These are phyloP conservation scores for Pangasius djambal DNA, from an alignment of 2,797 vertebrate species.

Conservation along the genomic window DNA sequence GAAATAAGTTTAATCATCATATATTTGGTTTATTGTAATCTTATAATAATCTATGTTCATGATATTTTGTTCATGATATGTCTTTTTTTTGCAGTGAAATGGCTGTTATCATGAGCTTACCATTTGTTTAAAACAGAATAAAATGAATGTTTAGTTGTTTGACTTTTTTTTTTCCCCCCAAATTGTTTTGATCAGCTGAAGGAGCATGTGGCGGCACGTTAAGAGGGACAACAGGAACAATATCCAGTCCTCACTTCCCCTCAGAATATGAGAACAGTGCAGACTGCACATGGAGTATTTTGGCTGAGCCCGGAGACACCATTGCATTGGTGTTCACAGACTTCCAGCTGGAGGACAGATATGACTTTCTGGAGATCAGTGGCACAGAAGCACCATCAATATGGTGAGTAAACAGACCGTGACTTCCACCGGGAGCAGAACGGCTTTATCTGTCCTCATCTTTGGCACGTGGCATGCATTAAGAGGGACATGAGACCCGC, in stretches of 20 bases:
- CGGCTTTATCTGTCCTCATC: conserved; percentile 30
- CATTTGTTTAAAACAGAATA: neutral
- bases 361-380: conserved; percentile 98
- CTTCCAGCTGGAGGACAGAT: conserved; percentile 96
- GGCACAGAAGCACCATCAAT: conserved; percentile 96
- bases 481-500: conserved; percentile 11
- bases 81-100: neutral
- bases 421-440: conserved; percentile 24
- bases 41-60: neutral
- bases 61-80: neutral
- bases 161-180: neutral
- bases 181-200: conserved; percentile 78
- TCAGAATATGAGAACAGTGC: conserved; percentile 96
- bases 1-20: neutral
- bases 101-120: neutral
- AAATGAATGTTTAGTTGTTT: neutral
- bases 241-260: conserved; percentile 93
- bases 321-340: conserved; percentile 95
- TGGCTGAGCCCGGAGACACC: conserved; percentile 96
- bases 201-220: conserved; percentile 95
- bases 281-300: conserved; percentile 95
- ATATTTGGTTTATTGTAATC: neutral
- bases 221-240: conserved; percentile 89
- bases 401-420: conserved; percentile 82
- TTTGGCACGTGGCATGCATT: conserved; percentile 15